Evolutionary conservation across 2,888 invertebrate genomes (phyloP), one percentile per base, ranked within the genome.

Genomic region (Antheraea assamensis): DNA sequence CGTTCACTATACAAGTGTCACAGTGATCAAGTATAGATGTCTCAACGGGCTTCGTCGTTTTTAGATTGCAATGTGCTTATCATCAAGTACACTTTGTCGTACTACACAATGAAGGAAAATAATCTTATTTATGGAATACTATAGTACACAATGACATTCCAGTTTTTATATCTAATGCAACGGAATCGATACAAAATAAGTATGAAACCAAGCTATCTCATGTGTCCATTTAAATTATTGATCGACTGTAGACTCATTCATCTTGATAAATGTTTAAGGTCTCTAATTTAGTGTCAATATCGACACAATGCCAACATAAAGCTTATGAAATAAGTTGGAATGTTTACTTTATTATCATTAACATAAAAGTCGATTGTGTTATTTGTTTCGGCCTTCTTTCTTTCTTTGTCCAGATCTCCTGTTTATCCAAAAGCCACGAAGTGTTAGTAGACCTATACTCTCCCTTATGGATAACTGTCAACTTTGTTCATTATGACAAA

Each of bases 241-340:
- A 64, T 64, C 27, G 30, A 64, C 30, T 4, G 15, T 64, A 64
- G 17, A 64, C 68, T 68, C 35, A 35, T 68, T 68, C 68, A 68
- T 35, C 68, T 68, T 35, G 68, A 68, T 35, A 68, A 21, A 35
- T n/a, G 35, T n/a, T 64, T 35, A 68, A 35, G 68, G 68, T 68
- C 35, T 27, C 58, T 58, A 24, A 58, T 58, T 5, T 58, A 58
- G n/a, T 58, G 58, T 58, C 58, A 58, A 10, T 24, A 58, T 24
- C 10, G 58, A 58, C 24, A 24, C 24, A 24, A 24, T 58, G 8
- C n/a, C 58, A 15, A 30, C 30, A 27, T 64, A 30, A 64, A 30
- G 30, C 4, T 64, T 30, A 64, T 2, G 30, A 30, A 64, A 64
- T 24, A 58, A 58, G n/a, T 10, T 5, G 21, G 52, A 21, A 10